Percentiles rank a stretch among this genome's conserved stretches.
These are phyloP conservation scores for Pyrgilauda ruficollis DNA, from an alignment of 2,113 vertebrate species.

Conservation along the genomic window DNA sequence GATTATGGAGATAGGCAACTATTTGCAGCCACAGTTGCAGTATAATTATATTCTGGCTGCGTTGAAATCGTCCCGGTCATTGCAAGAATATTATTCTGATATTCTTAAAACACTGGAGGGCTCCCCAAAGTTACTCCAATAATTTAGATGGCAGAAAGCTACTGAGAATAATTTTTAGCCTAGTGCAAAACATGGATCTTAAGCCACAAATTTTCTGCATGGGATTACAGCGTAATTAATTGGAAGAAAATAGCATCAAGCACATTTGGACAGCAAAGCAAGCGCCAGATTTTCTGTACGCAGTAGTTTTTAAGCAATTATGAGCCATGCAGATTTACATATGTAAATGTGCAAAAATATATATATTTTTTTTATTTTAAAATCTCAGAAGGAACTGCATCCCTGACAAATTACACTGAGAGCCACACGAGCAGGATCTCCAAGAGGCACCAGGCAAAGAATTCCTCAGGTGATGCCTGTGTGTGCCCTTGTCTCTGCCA, in stretches of 20 bases:
- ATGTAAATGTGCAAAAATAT: neutral
- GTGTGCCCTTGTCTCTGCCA: neutral
- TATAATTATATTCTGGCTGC: neutral
- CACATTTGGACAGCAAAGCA: neutral
- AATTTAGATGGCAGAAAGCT: neutral
- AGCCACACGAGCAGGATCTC: neutral
- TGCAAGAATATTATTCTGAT: neutral
- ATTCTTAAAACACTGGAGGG: neutral
- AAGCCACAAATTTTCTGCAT: neutral
- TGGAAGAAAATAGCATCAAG: neutral
- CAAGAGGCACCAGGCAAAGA: neutral
- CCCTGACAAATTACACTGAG: neutral
- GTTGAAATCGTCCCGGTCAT: neutral
- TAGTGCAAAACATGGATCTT: neutral
- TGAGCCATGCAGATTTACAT: neutral
- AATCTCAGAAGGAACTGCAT: neutral
- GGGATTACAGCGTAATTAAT: constrained; percentile 18
- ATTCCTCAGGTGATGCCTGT: neutral
- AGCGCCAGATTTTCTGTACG: neutral
- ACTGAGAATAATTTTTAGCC: neutral
- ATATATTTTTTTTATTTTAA: neutral
- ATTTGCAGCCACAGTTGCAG: neutral
- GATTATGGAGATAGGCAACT: neutral
- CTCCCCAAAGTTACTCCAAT: neutral
- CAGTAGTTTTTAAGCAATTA: neutral